Evolutionary conservation across 2,797 vertebrate genomes (phyloP), one percentile per base, ranked within the genome.

Genomic region (Platyrinchus mystaceus): DNA sequence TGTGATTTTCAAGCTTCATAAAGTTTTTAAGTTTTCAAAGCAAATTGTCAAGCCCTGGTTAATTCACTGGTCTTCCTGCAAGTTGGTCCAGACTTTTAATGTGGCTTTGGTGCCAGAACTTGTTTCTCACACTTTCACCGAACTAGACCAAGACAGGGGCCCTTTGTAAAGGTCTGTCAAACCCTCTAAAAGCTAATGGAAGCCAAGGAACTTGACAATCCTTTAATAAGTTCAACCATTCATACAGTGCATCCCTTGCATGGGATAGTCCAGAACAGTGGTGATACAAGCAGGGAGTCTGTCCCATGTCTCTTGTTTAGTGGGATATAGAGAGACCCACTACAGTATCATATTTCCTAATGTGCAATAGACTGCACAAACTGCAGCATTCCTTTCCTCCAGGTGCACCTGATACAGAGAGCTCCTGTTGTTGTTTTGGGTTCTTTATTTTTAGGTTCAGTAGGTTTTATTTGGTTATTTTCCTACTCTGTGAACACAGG

Each of bases 381-480:
- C 36, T 62, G 21, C 68, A 92, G 49, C 56, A 26, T 17, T 77
- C 47, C 69, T 71, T 94, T 89, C 23, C 76, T 89, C 84, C 76
- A 88, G 82, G 55, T 92, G 84, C 50, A 78, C 36, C 30, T 47
- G 80, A 78, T 47, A 76, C 43, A 52, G 77, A 90, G 58, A 82
- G 50, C 76, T 93, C 58, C 77, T 79, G 66, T 88, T 84, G 66
- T 88, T 85, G 84, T 77, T 94, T 95, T 55, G 58, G 39, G 55
- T 67, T 83, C 71, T 92, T 94, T 92, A 78, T 89, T 89, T 95
- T 92, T 84, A 88, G 52, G 73, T 78, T 95, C 55, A 76, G 79
- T 67, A 76, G 82, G 62, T 89, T 97, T 97, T 84, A 88, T 47
- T 91, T 55, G 50, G 62, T 91, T 94, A 66, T 90, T 96, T 96